These are phyloP conservation scores for Corythornis vintsioides DNA, from an alignment of 2,113 vertebrate species.

Conservation along the genomic window DNA sequence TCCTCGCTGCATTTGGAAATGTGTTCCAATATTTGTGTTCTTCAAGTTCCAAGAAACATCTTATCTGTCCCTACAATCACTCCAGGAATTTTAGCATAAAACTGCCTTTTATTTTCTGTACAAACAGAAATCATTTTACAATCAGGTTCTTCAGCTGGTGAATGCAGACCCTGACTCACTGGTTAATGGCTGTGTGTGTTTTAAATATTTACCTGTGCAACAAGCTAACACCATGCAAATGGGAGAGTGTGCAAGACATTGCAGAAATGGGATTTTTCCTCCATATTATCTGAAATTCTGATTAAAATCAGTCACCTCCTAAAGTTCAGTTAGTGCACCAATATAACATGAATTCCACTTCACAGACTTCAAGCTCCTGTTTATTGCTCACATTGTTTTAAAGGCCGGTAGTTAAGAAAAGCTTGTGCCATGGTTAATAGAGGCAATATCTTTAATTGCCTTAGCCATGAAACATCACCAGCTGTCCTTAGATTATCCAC, in stretches of 20 bases:
- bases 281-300: neutral
- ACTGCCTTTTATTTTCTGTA: neutral
- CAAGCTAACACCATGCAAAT: neutral
- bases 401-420: neutral
- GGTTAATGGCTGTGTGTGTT: neutral
- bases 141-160: neutral
- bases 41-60: constrained; percentile 41
- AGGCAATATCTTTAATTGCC: neutral
- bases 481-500: neutral
- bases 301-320: neutral
- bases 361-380: neutral
- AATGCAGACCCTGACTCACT: neutral
- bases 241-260: rapidly evolving
- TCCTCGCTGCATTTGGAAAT: neutral
- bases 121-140: neutral
- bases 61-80: constrained; percentile 42
- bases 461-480: neutral
- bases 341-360: neutral
- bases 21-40: constrained; percentile 21
- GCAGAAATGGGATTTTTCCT: neutral
- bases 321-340: neutral
- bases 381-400: neutral
- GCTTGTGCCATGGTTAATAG: neutral
- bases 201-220: neutral
- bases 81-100: constrained; percentile 1